phyloP scores from a whole-genome alignment of 2,888 invertebrate species.

The Pseudanteris insignis region DNA sequence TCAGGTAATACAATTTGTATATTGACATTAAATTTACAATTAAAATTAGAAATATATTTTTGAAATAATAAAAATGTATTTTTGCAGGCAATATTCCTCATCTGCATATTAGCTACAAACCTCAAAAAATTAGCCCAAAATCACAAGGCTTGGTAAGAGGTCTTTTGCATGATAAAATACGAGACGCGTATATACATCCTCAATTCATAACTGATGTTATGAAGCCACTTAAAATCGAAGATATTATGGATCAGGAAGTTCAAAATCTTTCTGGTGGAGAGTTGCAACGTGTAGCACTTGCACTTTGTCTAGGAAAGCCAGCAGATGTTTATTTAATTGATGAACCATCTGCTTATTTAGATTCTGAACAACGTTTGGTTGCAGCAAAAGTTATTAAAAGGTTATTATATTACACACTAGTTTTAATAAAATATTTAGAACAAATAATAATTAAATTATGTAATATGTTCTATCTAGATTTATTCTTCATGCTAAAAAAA shows the following conservation, averaged over 20 bases:
- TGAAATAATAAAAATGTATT: not conserved
- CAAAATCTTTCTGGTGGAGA: conserved; percentile 99
- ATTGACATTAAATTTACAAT: conserved; percentile 32
- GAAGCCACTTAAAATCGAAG: conserved; percentile 97
- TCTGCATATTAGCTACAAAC: conserved; percentile 98
- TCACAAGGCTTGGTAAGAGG: conserved; percentile 92
- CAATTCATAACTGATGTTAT: conserved; percentile 98
- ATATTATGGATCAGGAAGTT: conserved; percentile 97
- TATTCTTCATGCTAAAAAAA: conserved; percentile 98
- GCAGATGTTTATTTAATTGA: conserved; percentile 99
- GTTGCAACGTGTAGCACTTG: conserved; percentile 95
- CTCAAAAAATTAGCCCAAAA: conserved; percentile 99
- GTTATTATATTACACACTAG: no score
- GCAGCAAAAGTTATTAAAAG: conserved; percentile 99
- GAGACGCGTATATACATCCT: conserved; percentile 97
- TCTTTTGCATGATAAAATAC: conserved; percentile 94
- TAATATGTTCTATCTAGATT: conserved; percentile 78
- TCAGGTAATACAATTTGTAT: no score
- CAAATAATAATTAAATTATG: no score
- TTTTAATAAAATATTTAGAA: no score
- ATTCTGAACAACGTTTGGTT: conserved; percentile 99
- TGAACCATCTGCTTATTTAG: conserved; percentile 98
- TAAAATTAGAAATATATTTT: conserved; percentile 6
- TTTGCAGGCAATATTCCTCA: conserved; percentile 80
- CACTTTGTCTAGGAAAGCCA: conserved; percentile 96